Conservation (phyloP, 2,113 vertebrate species). For the Dicrurus megarhynchus region DNA sequence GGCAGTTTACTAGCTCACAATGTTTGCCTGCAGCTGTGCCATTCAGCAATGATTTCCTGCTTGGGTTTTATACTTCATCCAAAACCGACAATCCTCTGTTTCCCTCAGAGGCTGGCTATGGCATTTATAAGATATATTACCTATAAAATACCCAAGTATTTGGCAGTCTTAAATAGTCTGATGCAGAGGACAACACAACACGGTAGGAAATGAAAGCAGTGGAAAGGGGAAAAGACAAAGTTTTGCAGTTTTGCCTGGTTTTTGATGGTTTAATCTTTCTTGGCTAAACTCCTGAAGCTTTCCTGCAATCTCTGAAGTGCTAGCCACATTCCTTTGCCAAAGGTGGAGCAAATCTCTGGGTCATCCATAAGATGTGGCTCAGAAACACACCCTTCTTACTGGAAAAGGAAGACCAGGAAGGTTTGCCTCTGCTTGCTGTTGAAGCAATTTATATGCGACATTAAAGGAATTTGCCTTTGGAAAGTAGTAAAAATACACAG, state of each 20-base stretch:
- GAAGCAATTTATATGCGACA: background rate
- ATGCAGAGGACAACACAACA: slow-evolving; percentile 57
- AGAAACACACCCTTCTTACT: slow-evolving; percentile 29
- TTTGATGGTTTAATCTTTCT: slow-evolving; percentile 39
- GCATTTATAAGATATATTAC: slow-evolving; percentile 69
- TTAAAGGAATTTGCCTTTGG: slow-evolving; percentile 22
- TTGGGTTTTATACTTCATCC: slow-evolving; percentile 52
- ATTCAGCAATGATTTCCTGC: slow-evolving; percentile 63
- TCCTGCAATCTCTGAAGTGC: slow-evolving; percentile 38
- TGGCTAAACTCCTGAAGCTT: slow-evolving; percentile 14
- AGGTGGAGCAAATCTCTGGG: slow-evolving; percentile 13
- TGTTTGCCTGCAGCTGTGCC: slow-evolving; percentile 64
- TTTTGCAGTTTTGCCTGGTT: slow-evolving; percentile 19
- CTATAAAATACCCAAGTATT: slow-evolving; percentile 63
- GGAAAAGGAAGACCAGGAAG: slow-evolving; percentile 26
- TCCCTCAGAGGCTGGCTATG: slow-evolving; percentile 55
- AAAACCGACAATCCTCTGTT: slow-evolving; percentile 65
- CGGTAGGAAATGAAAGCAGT: slow-evolving; percentile 42
- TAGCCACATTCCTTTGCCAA: slow-evolving; percentile 29
- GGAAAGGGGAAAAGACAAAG: slow-evolving; percentile 25
- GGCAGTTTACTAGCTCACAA: slow-evolving; percentile 57
- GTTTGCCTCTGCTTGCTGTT: background rate
- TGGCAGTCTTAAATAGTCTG: slow-evolving; percentile 54
- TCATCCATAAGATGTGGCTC: slow-evolving; percentile 38
- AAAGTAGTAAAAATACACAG: slow-evolving; percentile 6